phyloP scores from a whole-genome alignment of 1,140 invertebrate genomes.

The Drosophila truncata region DNA sequence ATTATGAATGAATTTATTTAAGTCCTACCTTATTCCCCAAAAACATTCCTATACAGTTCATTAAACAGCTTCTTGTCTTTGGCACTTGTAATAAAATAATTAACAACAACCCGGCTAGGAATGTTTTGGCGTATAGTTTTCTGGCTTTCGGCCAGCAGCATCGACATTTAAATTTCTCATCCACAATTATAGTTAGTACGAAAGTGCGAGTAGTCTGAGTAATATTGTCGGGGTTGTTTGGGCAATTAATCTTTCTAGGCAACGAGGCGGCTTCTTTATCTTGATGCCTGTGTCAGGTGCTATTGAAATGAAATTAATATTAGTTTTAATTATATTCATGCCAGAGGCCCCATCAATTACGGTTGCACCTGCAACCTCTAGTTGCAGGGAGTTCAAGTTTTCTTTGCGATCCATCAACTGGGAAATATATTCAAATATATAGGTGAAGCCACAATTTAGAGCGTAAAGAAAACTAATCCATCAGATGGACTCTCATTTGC shows the following conservation, averaged over 20 bases:
- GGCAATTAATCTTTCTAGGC: constrained; percentile 37
- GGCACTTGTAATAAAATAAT: constrained; percentile 47
- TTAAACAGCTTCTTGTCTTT: constrained; percentile 3
- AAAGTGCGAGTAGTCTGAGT: constrained; percentile 8
- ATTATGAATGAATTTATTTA: constrained; percentile 9
- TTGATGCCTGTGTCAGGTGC: constrained; percentile 43
- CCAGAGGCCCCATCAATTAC: constrained; percentile 33
- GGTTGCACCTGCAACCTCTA: constrained; percentile 16
- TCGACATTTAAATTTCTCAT: constrained; percentile 37
- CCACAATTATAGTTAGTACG: constrained; percentile 20
- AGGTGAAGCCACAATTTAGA: constrained; percentile 49
- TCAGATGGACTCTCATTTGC: constrained; percentile 70
- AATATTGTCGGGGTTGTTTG: constrained; percentile 30
- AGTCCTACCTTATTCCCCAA: background rate
- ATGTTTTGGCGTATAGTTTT: constrained; percentile 17
- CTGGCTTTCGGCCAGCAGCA: constrained; percentile 40
- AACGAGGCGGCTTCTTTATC: constrained; percentile 40
- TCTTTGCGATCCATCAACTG: constrained; percentile 62
- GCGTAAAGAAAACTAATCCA: constrained; percentile 60
- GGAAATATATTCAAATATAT: constrained; percentile 13
- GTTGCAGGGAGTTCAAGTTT: constrained; percentile 17
- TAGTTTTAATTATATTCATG: constrained; percentile 33
- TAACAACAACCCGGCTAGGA: constrained; percentile 30
- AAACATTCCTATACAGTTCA: constrained; percentile 3
- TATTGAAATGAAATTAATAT: constrained; percentile 36